Conservation (phyloP, 2,113 vertebrate species). For the Melanotaenia duboulayi region DNA sequence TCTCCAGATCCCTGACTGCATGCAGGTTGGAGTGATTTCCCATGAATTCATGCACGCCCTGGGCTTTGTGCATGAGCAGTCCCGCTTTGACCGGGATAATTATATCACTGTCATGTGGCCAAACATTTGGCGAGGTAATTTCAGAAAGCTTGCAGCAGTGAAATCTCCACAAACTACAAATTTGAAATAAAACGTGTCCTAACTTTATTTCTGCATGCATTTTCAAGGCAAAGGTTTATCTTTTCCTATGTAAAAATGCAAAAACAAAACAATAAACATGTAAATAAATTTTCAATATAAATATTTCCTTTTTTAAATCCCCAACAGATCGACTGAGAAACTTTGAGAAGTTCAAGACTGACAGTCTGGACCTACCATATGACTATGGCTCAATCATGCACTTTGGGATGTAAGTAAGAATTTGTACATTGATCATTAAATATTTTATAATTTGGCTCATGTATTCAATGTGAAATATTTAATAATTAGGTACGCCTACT, state of each 20-base stretch:
- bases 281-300: background rate
- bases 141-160: constrained; percentile 17
- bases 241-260: background rate
- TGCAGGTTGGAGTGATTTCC: constrained; percentile 72
- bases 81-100: constrained; percentile 75
- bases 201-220: background rate
- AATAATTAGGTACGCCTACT: constrained; percentile 79
- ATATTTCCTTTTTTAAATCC: background rate
- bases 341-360: constrained; percentile 81
- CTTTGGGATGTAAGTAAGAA: constrained; percentile 81
- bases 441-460: background rate
- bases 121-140: constrained; percentile 82
- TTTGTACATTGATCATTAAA: background rate
- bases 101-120: constrained; percentile 77
- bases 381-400: constrained; percentile 87
- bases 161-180: background rate
- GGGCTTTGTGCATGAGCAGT: constrained; percentile 81
- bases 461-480: background rate
- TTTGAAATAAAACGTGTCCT: background rate
- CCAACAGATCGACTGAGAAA: constrained; percentile 79
- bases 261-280: background rate
- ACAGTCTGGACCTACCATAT: constrained; percentile 78
- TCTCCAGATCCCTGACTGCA: constrained; percentile 71
- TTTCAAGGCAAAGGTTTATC: background rate
- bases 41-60: constrained; percentile 78